These are phyloP conservation scores for Drosophila hamatofila DNA, from an alignment of 2,888 invertebrate species.

Conservation along the genomic window DNA sequence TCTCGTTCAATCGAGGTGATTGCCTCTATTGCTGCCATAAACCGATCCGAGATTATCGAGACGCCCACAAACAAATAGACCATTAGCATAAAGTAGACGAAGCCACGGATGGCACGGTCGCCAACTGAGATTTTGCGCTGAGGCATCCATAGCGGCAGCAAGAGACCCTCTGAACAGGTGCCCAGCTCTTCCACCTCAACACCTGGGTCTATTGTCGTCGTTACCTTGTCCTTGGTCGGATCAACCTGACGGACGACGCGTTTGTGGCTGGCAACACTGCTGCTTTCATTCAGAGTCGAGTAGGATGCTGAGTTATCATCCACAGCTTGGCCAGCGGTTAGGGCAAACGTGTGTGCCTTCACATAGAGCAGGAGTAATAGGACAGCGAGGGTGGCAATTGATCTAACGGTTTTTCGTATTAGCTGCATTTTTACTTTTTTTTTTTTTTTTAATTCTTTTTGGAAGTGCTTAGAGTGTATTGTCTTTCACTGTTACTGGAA, in stretches of 20 bases:
- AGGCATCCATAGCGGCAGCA: constrained; percentile 96
- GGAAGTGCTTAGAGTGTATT: constrained; percentile 15
- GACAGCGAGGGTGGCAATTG: constrained; percentile 58
- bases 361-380: constrained; percentile 75
- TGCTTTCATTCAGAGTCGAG: constrained; percentile 27
- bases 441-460: background rate
- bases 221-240: background rate
- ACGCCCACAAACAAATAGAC: constrained; percentile 99
- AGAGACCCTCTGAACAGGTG: constrained; percentile 92
- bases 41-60: constrained; percentile 98
- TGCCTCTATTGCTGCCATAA: constrained; percentile 99
- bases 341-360: constrained; percentile 72
- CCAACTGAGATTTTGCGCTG: constrained; percentile 90
- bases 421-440: constrained; percentile 41
- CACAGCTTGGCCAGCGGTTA: constrained; percentile 25
- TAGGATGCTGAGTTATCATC: background rate
- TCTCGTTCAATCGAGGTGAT: constrained; percentile 99
- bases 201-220: background rate
- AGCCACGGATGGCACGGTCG: constrained; percentile 93
- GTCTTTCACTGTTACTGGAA: constrained; percentile 48
- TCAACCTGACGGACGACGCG: constrained; percentile 47
- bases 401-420: constrained; percentile 47
- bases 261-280: constrained; percentile 28
- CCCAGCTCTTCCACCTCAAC: constrained; percentile 15
- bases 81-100: constrained; percentile 95